A percentile compares a stretch with the other conserved stretches of the same genome.
Evolutionary conservation across 2,797 vertebrate genomes (phyloP).

Genomic region (Lindbergichthys nudifrons): DNA sequence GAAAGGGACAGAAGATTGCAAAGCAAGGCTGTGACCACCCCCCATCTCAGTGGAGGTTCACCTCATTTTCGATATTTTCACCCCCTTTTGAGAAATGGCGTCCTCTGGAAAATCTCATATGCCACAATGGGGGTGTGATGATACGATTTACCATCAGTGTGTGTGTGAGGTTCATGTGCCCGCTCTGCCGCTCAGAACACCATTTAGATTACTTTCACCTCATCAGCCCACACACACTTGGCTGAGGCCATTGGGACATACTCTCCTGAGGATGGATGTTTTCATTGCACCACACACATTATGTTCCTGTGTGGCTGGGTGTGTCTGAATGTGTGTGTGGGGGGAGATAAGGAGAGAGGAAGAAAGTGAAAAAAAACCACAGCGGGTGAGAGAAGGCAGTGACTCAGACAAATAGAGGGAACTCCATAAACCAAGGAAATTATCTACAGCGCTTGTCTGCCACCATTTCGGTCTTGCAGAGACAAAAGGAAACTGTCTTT

Average conservation of each 20-base stretch:
- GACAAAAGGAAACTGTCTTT: not conserved
- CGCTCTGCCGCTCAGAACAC: conserved; percentile 55
- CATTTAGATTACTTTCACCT: conserved; percentile 82
- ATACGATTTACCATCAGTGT: conserved; percentile 56
- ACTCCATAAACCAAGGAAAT: conserved; percentile 20
- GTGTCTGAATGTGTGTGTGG: conserved; percentile 17
- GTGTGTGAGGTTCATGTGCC: conserved; percentile 24
- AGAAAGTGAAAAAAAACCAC: conserved; percentile 18
- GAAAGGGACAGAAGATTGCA: conserved; percentile 55
- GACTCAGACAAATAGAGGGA: conserved; percentile 23
- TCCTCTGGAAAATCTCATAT: conserved; percentile 56
- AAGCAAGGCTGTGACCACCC: conserved; percentile 31
- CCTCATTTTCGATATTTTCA: conserved; percentile 69
- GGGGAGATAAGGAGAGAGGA: conserved; percentile 21
- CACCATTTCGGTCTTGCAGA: not conserved
- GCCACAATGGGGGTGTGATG: conserved; percentile 57
- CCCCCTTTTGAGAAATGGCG: conserved; percentile 54
- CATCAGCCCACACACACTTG: conserved; percentile 70
- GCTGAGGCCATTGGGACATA: conserved; percentile 58
- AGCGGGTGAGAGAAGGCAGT: conserved; percentile 12
- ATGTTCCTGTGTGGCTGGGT: conserved; percentile 43
- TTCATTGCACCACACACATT: conserved; percentile 49
- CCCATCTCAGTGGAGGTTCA: conserved; percentile 60
- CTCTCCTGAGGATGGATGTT: conserved; percentile 66
- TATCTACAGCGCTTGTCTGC: not conserved